Evolutionary conservation across 2,888 invertebrate genomes (phyloP), one percentile per base, ranked within the genome.

Genomic region (Urechis unicinctus): DNA sequence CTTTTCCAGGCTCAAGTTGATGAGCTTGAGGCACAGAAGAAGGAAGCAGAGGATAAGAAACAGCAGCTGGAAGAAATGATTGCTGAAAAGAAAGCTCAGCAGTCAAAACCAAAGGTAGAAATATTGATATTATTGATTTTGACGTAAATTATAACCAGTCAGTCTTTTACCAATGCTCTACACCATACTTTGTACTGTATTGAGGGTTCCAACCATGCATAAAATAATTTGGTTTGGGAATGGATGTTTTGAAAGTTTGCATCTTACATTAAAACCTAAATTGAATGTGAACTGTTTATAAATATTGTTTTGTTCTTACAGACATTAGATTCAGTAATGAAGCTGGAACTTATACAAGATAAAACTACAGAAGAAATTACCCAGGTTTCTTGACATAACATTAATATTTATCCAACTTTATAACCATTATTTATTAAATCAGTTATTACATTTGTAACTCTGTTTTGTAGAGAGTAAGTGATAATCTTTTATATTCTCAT

Each of bases 241-340:
- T n/a, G n/a, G n/a, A n/a, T n/a, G n/a, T n/a, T n/a, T n/a, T n/a
- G n/a, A n/a, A n/a, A n/a, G n/a, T n/a, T n/a, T n/a, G n/a, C n/a
- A n/a, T n/a, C n/a, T n/a, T n/a, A n/a, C n/a, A n/a, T n/a, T n/a
- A n/a, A n/a, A n/a, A n/a, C n/a, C n/a, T n/a, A n/a, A n/a, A n/a
- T n/a, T n/a, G n/a, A n/a, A n/a, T n/a, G n/a, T n/a, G n/a, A n/a
- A n/a, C n/a, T n/a, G n/a, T n/a, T n/a, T n/a, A n/a, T n/a, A n/a
- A n/a, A n/a, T n/a, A n/a, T n/a, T n/a, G n/a, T 44, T 41, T 25
- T 28, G 44, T 56, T 48, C 53, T 67, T 65, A 2, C 62, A 73
- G 74, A 63, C 61, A 26, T 60, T 75, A 24, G 63, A 70, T 63
- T 67, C 69, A 50, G 58, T 73, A 2, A 66, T 75, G 69, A 75